Evolutionary conservation across 2,888 invertebrate genomes (phyloP).

Genomic region (Drosophila sordidula): DNA sequence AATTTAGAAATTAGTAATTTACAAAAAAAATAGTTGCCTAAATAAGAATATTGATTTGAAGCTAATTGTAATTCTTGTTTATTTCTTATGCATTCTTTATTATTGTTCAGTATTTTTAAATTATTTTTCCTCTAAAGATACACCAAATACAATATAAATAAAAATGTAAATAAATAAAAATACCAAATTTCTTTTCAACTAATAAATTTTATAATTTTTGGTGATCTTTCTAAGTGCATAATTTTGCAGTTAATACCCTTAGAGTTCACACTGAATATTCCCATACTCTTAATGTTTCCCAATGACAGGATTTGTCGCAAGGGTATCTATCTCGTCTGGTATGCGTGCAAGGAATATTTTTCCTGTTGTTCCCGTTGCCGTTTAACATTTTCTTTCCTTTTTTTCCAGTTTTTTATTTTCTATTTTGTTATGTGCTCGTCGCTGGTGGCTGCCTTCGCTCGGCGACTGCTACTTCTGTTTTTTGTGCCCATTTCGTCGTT

Average conservation of each 20-base stretch:
- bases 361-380: slow-evolving; percentile 26
- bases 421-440: slow-evolving; percentile 63
- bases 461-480: slow-evolving; percentile 52
- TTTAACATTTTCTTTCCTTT: slow-evolving; percentile 32
- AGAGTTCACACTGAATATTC: neutral
- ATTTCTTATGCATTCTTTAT: too few species aligned
- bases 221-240: too few species aligned
- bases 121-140: too few species aligned
- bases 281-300: neutral
- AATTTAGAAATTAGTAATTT: too few species aligned
- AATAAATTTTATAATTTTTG: too few species aligned
- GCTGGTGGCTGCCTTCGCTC: slow-evolving; percentile 34
- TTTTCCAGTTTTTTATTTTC: slow-evolving; percentile 46
- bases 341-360: slow-evolving; percentile 5
- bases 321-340: slow-evolving; percentile 12
- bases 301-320: neutral
- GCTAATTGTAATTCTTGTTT: too few species aligned
- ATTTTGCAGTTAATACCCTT: neutral
- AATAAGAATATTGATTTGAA: too few species aligned
- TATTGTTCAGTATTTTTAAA: too few species aligned
- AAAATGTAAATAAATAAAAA: too few species aligned
- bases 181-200: too few species aligned
- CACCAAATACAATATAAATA: too few species aligned
- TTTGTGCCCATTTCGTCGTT: slow-evolving; percentile 75
- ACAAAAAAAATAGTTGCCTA: too few species aligned